Evolutionary conservation across 2,113 vertebrate genomes (phyloP), one percentile per base, ranked within the genome.

Genomic region (Oxygymnocypris stewartii): DNA sequence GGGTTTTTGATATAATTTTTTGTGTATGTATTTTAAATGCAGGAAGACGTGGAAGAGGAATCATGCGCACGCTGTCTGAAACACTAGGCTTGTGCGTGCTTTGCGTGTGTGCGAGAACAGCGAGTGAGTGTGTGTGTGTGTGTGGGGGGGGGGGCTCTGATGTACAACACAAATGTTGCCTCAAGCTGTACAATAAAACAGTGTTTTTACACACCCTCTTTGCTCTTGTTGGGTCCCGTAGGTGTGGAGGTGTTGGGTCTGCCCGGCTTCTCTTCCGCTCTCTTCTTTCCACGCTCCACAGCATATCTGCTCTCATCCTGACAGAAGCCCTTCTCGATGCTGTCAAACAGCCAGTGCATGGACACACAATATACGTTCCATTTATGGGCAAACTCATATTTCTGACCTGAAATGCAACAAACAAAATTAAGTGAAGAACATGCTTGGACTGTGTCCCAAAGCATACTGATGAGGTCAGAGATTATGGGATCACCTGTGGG

Each of bases 361-460:
- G 97, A 96, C 87, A 99, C 96, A 82, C 98, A 99, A 80, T 96
- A 97, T 71, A 99, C 95, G 10, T 99, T 99, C 98, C 98, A 99
- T 88, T 96, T 98, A 87, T 88, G 95, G 11, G 98, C 98, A 92
- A 97, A 99, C 91, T 99, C 97, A 16, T 98, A 99, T 91, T 99
- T 99, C 92, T 97, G 97, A 91, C 98, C 98, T 99, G 87, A 57
- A 86, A 82, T 69, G 20, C 23, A 37, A 79, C 31, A 51, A 23
- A 80, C 3, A 79, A 35, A 35, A 0, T 61, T 4, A 42, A n/a
- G 31, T n/a, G 5, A 80, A 80, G 35, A 20, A 42, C 54, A 61
- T 14, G 4, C 28, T 42, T 54, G 31, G 4, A 31, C 44, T 78
- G 25, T 35, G n/a, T 42, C 20, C 35, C 6, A 63, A 80, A 78